Base-by-base conservation (phyloP, 1,140 invertebrate species). In the Dinoponera quadriceps region DNA sequence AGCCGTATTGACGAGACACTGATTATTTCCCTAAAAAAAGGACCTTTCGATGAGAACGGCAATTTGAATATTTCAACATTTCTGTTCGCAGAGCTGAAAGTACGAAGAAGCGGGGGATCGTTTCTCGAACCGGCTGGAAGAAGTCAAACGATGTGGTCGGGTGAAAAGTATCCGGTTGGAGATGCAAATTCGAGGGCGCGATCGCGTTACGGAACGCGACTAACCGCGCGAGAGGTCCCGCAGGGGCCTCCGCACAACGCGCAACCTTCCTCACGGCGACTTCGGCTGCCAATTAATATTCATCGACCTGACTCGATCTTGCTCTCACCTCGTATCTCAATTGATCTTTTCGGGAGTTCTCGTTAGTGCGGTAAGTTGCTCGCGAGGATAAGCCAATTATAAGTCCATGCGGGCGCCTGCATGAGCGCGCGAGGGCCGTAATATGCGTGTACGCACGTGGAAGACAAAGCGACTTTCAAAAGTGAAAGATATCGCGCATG, bases 141-240 rank as follows among this genome's bases (percentile, higher is more conserved):
- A 73, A 55, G 1, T 29, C 22, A 66, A 38, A 66, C 3, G 14
- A 14, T 33, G 13, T n/a, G n/a, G n/a, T 14, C 22, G 25, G 38
- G 1, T 57, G 65, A 49, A 74, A 44, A 44, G 38, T 9, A 44
- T 44, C n/a, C 22, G 59, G n/a, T 75, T 75, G 33, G 60, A 33
- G n/a, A 75, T 65, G 60, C 22, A 75, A 75, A 65, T 75, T 65
- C 59, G 73, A 22, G 27, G 38, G 29, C 25, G 14, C 22, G 16
- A 25, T 27, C 65, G 16, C 13, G 38, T 66, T 49, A 49, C n/a
- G n/a, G 11, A 7, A 44, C 38, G 38, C 3, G n/a, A 11, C 9
- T 44, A 44, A 44, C n/a, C n/a, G n/a, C 38, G 38, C 4, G 38
- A 44, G 38, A 7, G 38, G 38, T 44, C 7, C 33, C 27, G 16